phyloP scores from a whole-genome alignment of 2,888 invertebrate species.

The Athalia circularis region DNA sequence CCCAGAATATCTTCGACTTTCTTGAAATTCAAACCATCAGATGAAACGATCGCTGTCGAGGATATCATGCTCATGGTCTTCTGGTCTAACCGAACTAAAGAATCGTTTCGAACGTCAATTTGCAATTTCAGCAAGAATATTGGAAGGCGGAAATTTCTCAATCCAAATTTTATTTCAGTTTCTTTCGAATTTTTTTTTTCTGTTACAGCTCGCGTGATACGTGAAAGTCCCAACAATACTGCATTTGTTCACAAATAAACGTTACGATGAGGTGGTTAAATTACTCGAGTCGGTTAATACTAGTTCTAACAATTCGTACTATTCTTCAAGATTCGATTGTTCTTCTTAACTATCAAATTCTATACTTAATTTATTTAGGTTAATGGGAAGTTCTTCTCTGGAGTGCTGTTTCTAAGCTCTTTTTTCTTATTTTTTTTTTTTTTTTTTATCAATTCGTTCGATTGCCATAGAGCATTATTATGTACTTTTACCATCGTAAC shows the following conservation, averaged over 20 bases:
- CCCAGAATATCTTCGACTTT: neutral
- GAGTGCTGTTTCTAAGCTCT: conserved; percentile 15
- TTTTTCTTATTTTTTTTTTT: neutral
- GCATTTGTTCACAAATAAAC: too few species aligned
- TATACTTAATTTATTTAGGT: conserved; percentile 37
- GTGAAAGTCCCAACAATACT: too few species aligned
- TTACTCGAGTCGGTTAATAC: too few species aligned
- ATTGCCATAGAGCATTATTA: conserved; percentile 2
- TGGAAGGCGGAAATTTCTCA: too few species aligned
- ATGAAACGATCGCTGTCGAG: neutral
- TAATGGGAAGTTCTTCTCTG: conserved; percentile 38
- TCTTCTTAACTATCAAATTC: conserved; percentile 29
- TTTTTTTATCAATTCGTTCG: conserved; percentile 1
- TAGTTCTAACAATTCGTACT: conserved; percentile 4
- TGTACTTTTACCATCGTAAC: too few species aligned
- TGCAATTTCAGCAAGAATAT: too few species aligned
- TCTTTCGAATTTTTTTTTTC: too few species aligned
- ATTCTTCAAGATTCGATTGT: conserved; percentile 19
- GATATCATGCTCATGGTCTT: neutral
- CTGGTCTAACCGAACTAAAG: too few species aligned
- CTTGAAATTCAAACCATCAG: neutral
- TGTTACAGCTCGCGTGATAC: too few species aligned
- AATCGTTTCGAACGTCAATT: too few species aligned
- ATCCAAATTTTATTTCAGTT: too few species aligned
- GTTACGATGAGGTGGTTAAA: too few species aligned